Conservation (phyloP, 2,113 vertebrate genomes). For the Corapipo altera region DNA sequence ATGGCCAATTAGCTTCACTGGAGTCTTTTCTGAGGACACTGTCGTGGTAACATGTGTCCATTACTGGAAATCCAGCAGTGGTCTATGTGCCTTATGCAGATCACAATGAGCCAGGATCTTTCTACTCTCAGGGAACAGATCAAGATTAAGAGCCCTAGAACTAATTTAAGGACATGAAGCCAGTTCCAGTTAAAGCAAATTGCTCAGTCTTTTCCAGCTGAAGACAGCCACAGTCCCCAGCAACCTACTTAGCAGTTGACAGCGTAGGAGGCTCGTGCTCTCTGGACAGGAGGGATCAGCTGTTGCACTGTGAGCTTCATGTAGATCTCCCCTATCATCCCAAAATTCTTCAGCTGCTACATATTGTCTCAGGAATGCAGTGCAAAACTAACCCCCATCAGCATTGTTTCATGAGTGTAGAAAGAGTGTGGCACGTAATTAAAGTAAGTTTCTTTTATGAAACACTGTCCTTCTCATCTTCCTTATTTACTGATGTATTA, state of each 20-base stretch:
- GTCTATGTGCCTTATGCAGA: not conserved
- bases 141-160: not conserved
- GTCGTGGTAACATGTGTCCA: rapidly evolving
- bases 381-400: not conserved
- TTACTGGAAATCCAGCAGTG: not conserved
- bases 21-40: not conserved
- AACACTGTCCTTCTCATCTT: not conserved
- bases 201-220: not conserved
- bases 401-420: not conserved
- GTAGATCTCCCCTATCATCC: not conserved
- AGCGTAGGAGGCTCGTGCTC: not conserved
- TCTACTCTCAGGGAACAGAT: not conserved
- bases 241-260: not conserved
- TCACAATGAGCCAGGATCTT: not conserved
- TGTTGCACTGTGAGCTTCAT: not conserved
- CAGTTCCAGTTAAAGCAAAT: not conserved
- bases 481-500: not conserved
- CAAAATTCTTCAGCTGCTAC: not conserved
- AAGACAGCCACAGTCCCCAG: not conserved
- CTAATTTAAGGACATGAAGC: not conserved
- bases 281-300: not conserved
- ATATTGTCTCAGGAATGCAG: not conserved
- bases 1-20: not conserved
- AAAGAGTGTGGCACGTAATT: not conserved
- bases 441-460: not conserved